These are phyloP conservation scores for Sardinella longiceps DNA, from an alignment of 2,797 vertebrate genomes.

Conservation along the genomic window DNA sequence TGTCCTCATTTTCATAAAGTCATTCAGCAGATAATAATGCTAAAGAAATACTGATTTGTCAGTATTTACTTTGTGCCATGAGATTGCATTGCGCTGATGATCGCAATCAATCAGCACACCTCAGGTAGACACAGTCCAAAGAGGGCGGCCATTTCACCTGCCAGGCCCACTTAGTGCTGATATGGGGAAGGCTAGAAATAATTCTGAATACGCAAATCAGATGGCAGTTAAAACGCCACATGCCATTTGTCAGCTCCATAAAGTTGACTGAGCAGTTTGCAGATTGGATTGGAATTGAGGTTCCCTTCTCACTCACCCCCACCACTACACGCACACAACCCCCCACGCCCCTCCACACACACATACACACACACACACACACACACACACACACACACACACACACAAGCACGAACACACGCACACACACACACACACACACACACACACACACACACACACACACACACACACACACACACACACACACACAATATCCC, in stretches of 20 bases:
- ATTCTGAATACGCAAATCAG: conserved; percentile 63
- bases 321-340: neutral
- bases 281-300: conserved; percentile 71
- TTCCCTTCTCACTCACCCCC: conserved; percentile 64
- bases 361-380: too few species aligned
- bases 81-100: neutral
- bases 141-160: neutral
- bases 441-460: neutral
- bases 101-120: neutral
- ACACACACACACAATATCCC: neutral
- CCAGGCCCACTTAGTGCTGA: neutral
- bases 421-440: neutral
- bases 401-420: neutral
- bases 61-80: neutral
- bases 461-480: neutral
- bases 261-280: conserved; percentile 65
- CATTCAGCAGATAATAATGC: neutral
- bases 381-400: neutral
- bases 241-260: conserved; percentile 63
- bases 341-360: neutral
- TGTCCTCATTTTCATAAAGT: neutral
- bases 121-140: neutral
- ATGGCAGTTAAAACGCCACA: conserved; percentile 67
- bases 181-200: conserved; percentile 44
- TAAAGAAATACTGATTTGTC: conserved; percentile 13